Evolutionary conservation across 2,113 vertebrate genomes (phyloP).

Genomic region (Heterotilapia buettikoferi): DNA sequence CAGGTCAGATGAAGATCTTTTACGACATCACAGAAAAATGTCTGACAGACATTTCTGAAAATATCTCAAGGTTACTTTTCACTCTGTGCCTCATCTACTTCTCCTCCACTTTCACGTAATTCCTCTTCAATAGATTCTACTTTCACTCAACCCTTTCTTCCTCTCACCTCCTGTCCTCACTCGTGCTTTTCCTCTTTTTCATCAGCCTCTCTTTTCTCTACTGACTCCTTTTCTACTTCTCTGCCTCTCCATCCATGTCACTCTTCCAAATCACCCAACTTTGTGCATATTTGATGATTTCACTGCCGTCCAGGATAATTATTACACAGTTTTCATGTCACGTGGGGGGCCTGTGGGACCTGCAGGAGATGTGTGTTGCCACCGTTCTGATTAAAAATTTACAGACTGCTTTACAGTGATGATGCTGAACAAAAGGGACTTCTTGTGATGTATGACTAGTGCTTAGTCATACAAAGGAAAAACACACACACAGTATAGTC

Average conservation of each 20-base stretch:
- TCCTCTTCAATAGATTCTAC: neutral
- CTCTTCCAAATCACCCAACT: neutral
- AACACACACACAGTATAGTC: neutral
- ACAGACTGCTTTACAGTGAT: constrained; percentile 38
- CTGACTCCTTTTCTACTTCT: neutral
- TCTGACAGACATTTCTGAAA: neutral
- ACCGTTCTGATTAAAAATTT: constrained; percentile 43
- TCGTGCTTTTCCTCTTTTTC: neutral
- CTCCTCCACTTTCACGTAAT: neutral
- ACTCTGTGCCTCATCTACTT: neutral
- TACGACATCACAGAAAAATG: neutral
- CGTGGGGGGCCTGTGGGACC: neutral
- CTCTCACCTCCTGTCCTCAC: neutral
- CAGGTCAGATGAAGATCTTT: neutral
- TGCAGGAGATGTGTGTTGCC: constrained; percentile 11
- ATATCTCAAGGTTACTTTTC: neutral
- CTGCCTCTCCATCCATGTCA: neutral
- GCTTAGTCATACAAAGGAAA: constrained; percentile 15
- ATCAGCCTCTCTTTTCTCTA: neutral
- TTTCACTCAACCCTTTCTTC: neutral
- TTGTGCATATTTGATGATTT: constrained; percentile 58
- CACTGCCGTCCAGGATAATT: constrained; percentile 23
- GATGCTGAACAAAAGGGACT: constrained; percentile 11
- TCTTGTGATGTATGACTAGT: constrained; percentile 18
- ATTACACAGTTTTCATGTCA: constrained; percentile 39